phyloP scores from a whole-genome alignment of 1,140 invertebrate species.

The Drosophila hydei region DNA sequence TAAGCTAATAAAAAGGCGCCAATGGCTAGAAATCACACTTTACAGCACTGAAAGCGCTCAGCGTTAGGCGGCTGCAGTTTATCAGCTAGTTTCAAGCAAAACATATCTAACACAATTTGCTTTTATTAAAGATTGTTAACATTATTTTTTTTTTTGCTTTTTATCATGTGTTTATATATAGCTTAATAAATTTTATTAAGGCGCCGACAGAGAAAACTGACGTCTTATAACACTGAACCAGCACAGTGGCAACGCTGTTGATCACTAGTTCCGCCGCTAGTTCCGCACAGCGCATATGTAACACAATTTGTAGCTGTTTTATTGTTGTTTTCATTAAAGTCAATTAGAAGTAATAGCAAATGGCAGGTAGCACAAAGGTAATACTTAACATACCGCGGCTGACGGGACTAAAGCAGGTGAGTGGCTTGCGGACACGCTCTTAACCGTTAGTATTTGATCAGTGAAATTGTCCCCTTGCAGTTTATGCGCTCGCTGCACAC shows the following conservation, averaged over 20 bases:
- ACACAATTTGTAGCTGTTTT: slow-evolving; percentile 30
- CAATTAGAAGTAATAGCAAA: slow-evolving; percentile 25
- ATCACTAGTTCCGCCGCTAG: neutral
- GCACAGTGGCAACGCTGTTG: slow-evolving; percentile 11
- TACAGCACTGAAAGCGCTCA: neutral
- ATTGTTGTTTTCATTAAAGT: slow-evolving; percentile 17
- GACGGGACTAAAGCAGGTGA: slow-evolving; percentile 45
- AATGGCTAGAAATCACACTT: neutral
- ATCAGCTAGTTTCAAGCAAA: too few relatives aligned
- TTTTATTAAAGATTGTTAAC: too few relatives aligned
- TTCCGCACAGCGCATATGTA: slow-evolving; percentile 61
- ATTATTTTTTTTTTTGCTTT: too few relatives aligned
- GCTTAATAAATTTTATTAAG: too few relatives aligned
- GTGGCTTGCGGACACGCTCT: neutral
- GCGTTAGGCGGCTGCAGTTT: neutral
- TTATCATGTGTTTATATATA: too few relatives aligned
- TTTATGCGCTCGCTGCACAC: slow-evolving; percentile 50
- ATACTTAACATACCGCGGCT: slow-evolving; percentile 17
- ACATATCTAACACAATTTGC: neutral
- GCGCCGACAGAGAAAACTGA: neutral
- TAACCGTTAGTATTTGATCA: neutral
- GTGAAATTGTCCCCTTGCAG: slow-evolving; percentile 20
- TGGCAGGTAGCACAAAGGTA: slow-evolving; percentile 54
- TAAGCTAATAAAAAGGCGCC: neutral
- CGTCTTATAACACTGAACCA: slow-evolving; percentile 1